phyloP scores from a whole-genome alignment of 2,888 invertebrate genomes.

The Apotomis capreana region DNA sequence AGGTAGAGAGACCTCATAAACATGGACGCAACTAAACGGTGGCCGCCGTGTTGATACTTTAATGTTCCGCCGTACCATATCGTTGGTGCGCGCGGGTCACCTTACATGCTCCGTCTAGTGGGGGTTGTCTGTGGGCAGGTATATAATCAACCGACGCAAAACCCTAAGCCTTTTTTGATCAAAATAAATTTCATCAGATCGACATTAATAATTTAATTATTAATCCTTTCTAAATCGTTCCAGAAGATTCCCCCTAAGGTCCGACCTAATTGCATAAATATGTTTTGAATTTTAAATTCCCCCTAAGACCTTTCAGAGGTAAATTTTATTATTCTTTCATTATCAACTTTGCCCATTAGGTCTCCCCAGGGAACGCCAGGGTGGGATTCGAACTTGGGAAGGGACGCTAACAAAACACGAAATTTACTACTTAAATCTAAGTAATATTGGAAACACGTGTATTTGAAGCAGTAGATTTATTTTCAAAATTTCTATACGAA shows the following conservation, averaged over 20 bases:
- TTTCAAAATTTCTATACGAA: no score
- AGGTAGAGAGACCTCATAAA: no score
- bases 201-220: slow-evolving; percentile 39
- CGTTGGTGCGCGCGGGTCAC: no score
- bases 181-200: slow-evolving; percentile 32
- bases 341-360: slow-evolving; percentile 48
- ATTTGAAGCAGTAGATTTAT: background rate
- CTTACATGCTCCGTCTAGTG: no score
- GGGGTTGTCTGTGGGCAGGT: no score
- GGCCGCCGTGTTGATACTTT: no score
- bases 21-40: no score
- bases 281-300: slow-evolving; percentile 47
- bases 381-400: slow-evolving; percentile 19
- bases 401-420: slow-evolving; percentile 26
- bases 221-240: slow-evolving; percentile 33
- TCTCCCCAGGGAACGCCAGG: slow-evolving; percentile 43
- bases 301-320: slow-evolving; percentile 42
- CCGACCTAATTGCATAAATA: slow-evolving; percentile 45
- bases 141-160: background rate
- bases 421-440: background rate
- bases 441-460: slow-evolving; percentile 10
- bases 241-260: slow-evolving; percentile 33
- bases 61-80: no score
- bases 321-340: slow-evolving; percentile 52
- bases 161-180: background rate